phyloP scores from a whole-genome alignment of 2,797 vertebrate species.

The Sternarchorhynchus goeldii region DNA sequence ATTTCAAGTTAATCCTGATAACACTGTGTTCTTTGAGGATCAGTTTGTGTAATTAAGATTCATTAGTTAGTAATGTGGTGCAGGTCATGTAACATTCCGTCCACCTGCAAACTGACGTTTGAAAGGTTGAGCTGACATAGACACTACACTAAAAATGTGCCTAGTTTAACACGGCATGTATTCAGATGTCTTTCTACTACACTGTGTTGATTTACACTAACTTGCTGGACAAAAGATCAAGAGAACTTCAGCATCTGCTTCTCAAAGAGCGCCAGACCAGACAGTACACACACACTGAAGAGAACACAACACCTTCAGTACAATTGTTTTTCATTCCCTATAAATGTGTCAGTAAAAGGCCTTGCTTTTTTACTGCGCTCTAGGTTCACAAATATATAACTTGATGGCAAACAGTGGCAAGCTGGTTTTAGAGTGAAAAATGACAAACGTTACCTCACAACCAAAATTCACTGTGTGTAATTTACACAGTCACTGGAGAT shows the following conservation, averaged over 20 bases:
- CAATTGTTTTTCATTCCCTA: neutral
- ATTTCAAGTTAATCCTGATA: constrained; percentile 25
- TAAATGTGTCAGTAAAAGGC: neutral
- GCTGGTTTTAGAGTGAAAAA: neutral
- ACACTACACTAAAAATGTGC: constrained; percentile 35
- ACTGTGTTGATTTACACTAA: constrained; percentile 42
- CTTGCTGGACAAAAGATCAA: constrained; percentile 37
- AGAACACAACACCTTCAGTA: neutral
- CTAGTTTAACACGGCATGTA: constrained; percentile 46
- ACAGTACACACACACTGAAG: constrained; percentile 16
- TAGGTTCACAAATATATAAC: constrained; percentile 2
- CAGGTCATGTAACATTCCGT: constrained; percentile 29
- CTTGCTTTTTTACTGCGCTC: neutral
- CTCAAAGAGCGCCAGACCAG: neutral
- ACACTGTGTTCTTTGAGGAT: constrained; percentile 8
- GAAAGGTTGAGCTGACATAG: constrained; percentile 35
- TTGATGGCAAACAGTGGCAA: neutral
- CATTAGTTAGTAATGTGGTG: constrained; percentile 29
- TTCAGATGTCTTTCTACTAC: constrained; percentile 27
- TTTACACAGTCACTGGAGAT: neutral
- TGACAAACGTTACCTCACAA: neutral
- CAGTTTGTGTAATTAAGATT: constrained; percentile 33
- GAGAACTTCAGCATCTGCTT: neutral
- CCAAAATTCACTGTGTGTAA: constrained; percentile 1
- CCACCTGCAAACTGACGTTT: constrained; percentile 51